Percentiles rank a stretch among this genome's conserved stretches.
phyloP scores from a whole-genome alignment of 2,113 vertebrate genomes.

The Xiphophorus maculatus region DNA sequence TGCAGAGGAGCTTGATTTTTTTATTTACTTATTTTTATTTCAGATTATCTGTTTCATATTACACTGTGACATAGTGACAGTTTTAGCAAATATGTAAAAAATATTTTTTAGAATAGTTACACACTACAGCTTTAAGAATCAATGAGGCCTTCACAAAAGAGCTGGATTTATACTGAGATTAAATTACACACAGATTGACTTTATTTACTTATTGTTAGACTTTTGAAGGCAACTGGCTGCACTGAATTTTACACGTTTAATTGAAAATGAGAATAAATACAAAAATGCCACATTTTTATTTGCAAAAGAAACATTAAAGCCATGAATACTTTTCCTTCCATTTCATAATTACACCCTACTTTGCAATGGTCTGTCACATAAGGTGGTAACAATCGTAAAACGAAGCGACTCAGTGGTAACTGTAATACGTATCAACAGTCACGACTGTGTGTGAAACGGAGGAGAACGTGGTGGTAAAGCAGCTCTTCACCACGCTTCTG shows the following conservation, averaged over 20 bases:
- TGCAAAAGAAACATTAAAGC: not conserved
- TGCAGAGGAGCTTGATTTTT: too few relatives aligned
- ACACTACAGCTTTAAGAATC: too few relatives aligned
- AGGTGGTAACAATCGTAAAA: not conserved
- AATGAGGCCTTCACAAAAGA: not conserved
- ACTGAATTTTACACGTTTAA: not conserved
- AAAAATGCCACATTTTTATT: not conserved
- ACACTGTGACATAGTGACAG: too few relatives aligned
- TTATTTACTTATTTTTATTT: too few relatives aligned
- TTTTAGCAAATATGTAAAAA: too few relatives aligned
- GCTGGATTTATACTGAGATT: not conserved
- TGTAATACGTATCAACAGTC: too few relatives aligned
- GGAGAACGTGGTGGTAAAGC: not conserved
- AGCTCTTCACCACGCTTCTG: constrained; percentile 8
- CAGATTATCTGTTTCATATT: too few relatives aligned
- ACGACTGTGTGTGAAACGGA: not conserved
- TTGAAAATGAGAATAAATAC: not conserved
- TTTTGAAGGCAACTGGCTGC: not conserved
- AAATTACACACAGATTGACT: not conserved
- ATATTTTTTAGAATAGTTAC: too few relatives aligned
- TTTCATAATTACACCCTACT: not conserved
- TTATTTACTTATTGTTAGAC: too few relatives aligned
- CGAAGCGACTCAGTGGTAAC: too few relatives aligned
- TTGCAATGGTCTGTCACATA: not conserved
- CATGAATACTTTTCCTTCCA: not conserved